Conservation (phyloP, 2,113 vertebrate genomes). For the Edolisoma coerulescens region DNA sequence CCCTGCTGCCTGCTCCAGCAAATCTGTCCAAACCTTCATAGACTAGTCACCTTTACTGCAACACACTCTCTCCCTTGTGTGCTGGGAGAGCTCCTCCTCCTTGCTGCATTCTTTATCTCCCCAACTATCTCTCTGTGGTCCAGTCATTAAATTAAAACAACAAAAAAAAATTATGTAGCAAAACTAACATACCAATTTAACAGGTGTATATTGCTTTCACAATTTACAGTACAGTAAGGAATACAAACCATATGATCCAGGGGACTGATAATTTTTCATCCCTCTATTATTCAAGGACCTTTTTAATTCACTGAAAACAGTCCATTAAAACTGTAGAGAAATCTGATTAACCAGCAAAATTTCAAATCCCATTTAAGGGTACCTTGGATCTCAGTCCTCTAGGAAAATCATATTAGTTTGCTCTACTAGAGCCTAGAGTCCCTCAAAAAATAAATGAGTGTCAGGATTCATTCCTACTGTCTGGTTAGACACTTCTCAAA, state of each 20-base stretch:
- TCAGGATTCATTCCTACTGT: not conserved
- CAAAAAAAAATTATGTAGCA: not conserved
- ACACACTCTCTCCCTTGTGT: not conserved
- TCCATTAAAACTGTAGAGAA: not conserved
- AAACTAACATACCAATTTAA: not conserved
- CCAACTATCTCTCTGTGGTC: not conserved
- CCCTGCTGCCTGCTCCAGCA: constrained; percentile 37
- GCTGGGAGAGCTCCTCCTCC: not conserved
- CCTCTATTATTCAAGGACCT: not conserved
- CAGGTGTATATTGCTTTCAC: not conserved
- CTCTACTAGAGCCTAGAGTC: not conserved
- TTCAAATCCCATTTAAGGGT: not conserved
- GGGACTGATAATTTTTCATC: not conserved
- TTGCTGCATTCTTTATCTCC: not conserved
- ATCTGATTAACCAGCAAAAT: not conserved
- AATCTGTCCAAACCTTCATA: constrained; percentile 55
- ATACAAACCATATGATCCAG: not conserved
- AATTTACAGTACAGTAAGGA: not conserved
- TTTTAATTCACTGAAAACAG: not conserved
- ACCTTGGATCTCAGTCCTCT: not conserved
- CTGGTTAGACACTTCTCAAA: not conserved
- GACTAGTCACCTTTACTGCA: constrained; percentile 27
- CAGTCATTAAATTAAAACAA: not conserved
- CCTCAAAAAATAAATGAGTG: not conserved
- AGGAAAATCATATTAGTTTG: not conserved